Conservation (phyloP, 2,113 vertebrate species). For the Lampris incognitus region DNA sequence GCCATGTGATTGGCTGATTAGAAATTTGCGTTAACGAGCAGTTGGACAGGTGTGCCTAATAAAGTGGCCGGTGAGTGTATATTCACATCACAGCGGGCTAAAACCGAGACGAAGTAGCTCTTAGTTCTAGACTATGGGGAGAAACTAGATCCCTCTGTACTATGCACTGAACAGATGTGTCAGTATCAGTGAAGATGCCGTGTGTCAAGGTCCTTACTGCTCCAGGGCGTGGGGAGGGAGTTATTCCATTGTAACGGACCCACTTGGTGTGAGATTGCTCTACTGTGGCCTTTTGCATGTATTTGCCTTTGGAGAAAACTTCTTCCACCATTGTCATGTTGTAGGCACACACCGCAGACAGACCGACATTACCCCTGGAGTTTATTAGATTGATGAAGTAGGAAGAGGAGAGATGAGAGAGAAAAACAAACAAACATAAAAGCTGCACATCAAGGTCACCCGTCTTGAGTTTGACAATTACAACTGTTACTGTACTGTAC, state of each 20-base stretch:
- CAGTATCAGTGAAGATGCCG: not conserved
- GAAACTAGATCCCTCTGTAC: no score
- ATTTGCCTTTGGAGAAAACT: conserved; percentile 93
- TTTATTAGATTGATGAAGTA: not conserved
- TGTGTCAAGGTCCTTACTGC: conserved; percentile 84
- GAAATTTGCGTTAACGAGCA: no score
- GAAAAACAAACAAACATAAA: no score
- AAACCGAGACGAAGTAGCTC: no score
- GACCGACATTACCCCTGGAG: conserved; percentile 91
- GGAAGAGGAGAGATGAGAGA: not conserved
- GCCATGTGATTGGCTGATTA: no score
- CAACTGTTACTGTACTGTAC: no score
- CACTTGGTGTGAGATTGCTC: conserved; percentile 96
- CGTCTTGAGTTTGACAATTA: no score
- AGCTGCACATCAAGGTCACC: no score
- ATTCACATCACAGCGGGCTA: no score
- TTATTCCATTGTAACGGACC: conserved; percentile 90
- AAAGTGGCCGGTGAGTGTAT: no score
- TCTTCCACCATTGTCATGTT: conserved; percentile 88
- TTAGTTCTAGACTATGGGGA: no score
- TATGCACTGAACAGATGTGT: not conserved
- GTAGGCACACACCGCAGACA: conserved; percentile 95
- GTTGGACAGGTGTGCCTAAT: no score
- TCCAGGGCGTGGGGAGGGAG: conserved; percentile 91
- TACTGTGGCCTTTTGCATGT: conserved; percentile 96